A percentile compares a stretch with the other conserved stretches of the same genome.
Conservation (phyloP, 2,797 vertebrate species). For the Eleutherodactylus coqui region DNA sequence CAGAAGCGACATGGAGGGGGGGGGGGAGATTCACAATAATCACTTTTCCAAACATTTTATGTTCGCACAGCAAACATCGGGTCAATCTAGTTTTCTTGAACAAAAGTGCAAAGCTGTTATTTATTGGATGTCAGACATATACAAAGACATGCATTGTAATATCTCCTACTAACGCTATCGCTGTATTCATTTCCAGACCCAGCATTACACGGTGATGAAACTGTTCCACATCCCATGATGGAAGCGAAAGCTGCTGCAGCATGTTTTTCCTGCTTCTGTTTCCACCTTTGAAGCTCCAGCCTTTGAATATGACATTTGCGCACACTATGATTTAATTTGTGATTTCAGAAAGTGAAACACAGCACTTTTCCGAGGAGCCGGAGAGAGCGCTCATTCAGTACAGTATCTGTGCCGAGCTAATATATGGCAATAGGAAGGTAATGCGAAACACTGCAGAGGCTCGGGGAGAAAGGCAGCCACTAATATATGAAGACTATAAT, state of each 20-base stretch:
- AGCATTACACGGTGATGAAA: slow-evolving; percentile 1
- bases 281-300: slow-evolving; percentile 41
- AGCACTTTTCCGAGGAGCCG: slow-evolving; percentile 20
- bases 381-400: slow-evolving; percentile 38
- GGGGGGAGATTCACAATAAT: too few relatives aligned
- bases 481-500: slow-evolving; percentile 48
- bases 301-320: slow-evolving; percentile 50
- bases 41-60: too few relatives aligned
- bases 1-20: too few relatives aligned
- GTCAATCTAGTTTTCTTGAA: not conserved
- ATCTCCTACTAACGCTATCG: not conserved
- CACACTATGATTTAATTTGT: slow-evolving; percentile 39
- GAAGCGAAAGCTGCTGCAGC: slow-evolving; percentile 2
- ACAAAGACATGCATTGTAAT: not conserved
- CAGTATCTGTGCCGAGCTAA: slow-evolving; percentile 40
- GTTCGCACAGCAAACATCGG: not conserved
- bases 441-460: slow-evolving; percentile 51
- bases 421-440: slow-evolving; percentile 42
- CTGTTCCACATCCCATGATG: slow-evolving; percentile 4
- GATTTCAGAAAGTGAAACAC: slow-evolving; percentile 52
- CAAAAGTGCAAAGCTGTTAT: not conserved
- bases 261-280: slow-evolving; percentile 14
- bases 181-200: not conserved
- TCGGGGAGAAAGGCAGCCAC: slow-evolving; percentile 31
- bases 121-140: not conserved